Evolutionary conservation across 2,113 vertebrate genomes (phyloP), one percentile per base, ranked within the genome.

Genomic region (Microcebus lehilahytsara): DNA sequence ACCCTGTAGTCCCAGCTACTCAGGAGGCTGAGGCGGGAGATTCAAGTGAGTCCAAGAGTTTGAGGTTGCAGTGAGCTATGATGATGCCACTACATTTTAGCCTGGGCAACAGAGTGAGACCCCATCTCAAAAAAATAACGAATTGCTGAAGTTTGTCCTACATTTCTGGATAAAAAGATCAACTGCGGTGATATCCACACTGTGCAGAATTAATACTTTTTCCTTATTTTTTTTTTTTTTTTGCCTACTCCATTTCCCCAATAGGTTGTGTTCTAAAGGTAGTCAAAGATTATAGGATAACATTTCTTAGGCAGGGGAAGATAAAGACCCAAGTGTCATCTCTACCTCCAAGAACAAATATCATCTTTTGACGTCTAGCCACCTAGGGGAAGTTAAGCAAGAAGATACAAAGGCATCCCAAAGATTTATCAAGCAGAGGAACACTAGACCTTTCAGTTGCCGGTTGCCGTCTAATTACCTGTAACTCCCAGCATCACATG

Each of bases 391-490:
- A 42, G 6, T 51, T 20, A 16, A 51, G 20, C 74, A 51, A 77
- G 85, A 66, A 46, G 30, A 20, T 40, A 25, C 37, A 49, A 22
- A 72, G 40, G 40, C 12, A 2, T 78, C 53, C 17, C 23, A n/a
- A 85, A 53, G 6, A 46, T 40, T 72, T 12, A n/a, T 40, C 17
- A 58, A 46, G 40, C 9, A 81, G 78, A 53, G n/a, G 30, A 53
- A 49, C 37, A 0, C 30, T 1, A 14, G 51, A 0, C 22, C 67
- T 49, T 51, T 32, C 51, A 0, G 5, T 6, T 34, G 17, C 27
- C 9, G 0, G 0, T 3, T 10, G 0, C 27, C 1, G 0, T 58
- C 53, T 25, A 6, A 37, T 37, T 32, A 6, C 42, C 67, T 22
- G 10, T 11, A 2, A 23, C 9, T 49, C 84, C 75, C 14, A 0